Evolutionary conservation across 1,140 invertebrate genomes (phyloP).

Genomic region (Drosophila trapezifrons): DNA sequence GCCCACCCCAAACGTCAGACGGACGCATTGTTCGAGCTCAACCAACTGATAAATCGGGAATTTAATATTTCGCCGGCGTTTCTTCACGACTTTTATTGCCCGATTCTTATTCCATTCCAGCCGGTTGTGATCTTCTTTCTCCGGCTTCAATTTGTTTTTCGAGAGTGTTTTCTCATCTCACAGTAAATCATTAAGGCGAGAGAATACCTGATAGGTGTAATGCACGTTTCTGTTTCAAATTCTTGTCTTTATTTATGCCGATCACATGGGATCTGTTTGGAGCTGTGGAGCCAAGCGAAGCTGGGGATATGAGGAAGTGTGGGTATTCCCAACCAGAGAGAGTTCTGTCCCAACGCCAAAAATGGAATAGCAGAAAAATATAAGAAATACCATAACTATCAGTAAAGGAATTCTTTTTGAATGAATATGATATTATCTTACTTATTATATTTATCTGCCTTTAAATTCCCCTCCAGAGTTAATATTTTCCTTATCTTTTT

Average conservation of each 20-base stretch:
- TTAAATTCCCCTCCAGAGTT: background rate
- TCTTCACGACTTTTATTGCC: slow-evolving; percentile 32
- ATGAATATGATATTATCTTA: background rate
- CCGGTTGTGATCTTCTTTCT: slow-evolving; percentile 18
- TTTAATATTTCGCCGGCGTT: slow-evolving; percentile 46
- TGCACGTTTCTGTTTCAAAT: slow-evolving; percentile 16
- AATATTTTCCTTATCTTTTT: slow-evolving; percentile 4
- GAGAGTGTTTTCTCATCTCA: slow-evolving; percentile 46
- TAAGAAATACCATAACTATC: background rate
- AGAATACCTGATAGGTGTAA: slow-evolving; percentile 27
- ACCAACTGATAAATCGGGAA: slow-evolving; percentile 33
- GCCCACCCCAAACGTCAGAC: background rate
- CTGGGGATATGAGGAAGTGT: slow-evolving; percentile 14
- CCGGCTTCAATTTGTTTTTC: slow-evolving; percentile 8
- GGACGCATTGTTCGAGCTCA: slow-evolving; percentile 25
- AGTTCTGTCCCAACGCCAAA: slow-evolving; percentile 2
- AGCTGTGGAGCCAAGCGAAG: slow-evolving; percentile 15
- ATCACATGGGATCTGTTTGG: slow-evolving; percentile 30
- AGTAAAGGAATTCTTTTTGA: background rate
- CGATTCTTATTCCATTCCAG: slow-evolving; percentile 14
- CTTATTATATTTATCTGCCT: background rate
- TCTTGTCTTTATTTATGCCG: slow-evolving; percentile 28
- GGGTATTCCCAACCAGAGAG: slow-evolving; percentile 3
- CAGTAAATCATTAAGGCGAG: slow-evolving; percentile 41
- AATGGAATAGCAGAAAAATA: slow-evolving; percentile 8